Evolutionary conservation across 2,888 invertebrate genomes (phyloP).

Genomic region (Lumbricus terrestris): DNA sequence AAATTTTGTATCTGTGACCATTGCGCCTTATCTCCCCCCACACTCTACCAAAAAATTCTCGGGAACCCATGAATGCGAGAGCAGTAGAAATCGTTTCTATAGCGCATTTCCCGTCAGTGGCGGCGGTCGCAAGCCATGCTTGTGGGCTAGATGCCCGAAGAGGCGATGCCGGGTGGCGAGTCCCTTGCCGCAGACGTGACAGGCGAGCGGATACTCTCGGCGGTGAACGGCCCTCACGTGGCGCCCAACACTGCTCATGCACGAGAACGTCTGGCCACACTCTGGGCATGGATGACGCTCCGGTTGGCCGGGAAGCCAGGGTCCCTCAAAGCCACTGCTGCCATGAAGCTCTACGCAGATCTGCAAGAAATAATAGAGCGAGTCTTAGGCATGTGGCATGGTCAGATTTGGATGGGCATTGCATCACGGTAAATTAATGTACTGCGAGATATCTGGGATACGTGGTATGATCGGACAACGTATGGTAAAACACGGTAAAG

Average conservation of each 20-base stretch:
- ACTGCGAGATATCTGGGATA: not conserved
- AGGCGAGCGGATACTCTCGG: slow-evolving; percentile 11
- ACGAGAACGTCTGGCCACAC: not conserved
- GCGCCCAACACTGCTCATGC: not conserved
- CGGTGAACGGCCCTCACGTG: slow-evolving; percentile 4
- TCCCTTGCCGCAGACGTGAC: slow-evolving; percentile 20
- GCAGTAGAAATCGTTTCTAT: too few relatives aligned
- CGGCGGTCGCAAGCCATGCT: slow-evolving; percentile 7
- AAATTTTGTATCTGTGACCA: too few relatives aligned
- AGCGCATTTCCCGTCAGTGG: not conserved
- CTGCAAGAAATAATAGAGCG: slow-evolving; percentile 12
- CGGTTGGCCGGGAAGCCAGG: not conserved
- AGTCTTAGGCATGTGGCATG: not conserved
- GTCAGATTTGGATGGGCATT: not conserved
- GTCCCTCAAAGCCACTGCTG: not conserved
- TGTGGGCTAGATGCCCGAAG: not conserved
- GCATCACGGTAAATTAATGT: not conserved
- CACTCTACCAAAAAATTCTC: too few relatives aligned
- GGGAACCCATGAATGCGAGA: too few relatives aligned
- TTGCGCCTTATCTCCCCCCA: too few relatives aligned
- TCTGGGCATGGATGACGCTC: not conserved
- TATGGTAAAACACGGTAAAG: not conserved
- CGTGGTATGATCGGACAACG: not conserved
- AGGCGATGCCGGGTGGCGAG: not conserved
- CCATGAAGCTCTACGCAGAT: not conserved